phyloP scores from a whole-genome alignment of 2,113 vertebrate genomes.

The Dicrurus megarhynchus region DNA sequence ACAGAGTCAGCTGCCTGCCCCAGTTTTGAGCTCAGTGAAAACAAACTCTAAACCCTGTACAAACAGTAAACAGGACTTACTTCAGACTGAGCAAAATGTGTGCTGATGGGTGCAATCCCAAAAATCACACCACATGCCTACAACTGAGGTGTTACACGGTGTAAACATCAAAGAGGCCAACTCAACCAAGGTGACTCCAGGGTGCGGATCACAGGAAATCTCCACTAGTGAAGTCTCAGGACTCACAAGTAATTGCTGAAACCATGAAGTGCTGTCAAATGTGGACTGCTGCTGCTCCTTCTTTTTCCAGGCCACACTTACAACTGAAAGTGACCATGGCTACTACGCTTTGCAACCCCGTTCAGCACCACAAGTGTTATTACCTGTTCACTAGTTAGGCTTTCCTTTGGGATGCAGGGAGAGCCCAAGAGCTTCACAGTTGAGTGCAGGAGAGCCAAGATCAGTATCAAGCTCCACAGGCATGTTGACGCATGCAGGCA shows the following conservation, averaged over 20 bases:
- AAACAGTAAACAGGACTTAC: background rate
- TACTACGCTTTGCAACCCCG: rapidly evolving
- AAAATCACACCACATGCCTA: background rate
- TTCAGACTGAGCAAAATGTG: background rate
- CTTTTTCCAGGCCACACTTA: background rate
- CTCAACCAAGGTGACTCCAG: background rate
- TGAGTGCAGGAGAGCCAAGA: background rate
- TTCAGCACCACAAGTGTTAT: background rate
- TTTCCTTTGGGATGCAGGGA: background rate
- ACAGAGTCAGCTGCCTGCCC: background rate
- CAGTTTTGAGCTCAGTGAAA: background rate
- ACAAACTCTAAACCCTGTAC: background rate
- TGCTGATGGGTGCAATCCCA: background rate
- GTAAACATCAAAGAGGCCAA: background rate
- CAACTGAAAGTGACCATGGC: background rate
- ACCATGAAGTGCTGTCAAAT: background rate
- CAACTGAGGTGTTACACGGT: background rate
- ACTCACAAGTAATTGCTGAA: background rate
- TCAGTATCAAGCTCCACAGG: background rate
- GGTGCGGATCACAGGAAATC: background rate
- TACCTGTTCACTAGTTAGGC: background rate
- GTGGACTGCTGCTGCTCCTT: background rate
- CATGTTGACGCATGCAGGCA: background rate
- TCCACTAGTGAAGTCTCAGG: background rate
- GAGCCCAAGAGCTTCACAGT: background rate